phyloP scores from a whole-genome alignment of 2,797 vertebrate genomes.

The Threskiornis aethiopicus region DNA sequence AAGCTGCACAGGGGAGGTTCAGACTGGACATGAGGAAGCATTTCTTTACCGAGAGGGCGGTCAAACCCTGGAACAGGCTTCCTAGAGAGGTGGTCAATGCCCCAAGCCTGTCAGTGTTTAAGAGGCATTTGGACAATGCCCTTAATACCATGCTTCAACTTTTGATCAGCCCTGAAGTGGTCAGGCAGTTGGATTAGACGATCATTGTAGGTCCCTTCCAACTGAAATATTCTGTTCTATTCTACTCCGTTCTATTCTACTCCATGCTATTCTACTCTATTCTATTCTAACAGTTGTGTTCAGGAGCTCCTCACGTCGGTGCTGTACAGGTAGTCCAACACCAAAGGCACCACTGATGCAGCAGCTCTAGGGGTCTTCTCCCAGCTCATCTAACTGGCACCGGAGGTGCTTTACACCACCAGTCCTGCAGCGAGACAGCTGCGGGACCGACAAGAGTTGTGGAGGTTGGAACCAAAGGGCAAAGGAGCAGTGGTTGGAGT shows the following conservation, averaged over 20 bases:
- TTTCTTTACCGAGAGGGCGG: neutral
- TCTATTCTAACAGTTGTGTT: no score
- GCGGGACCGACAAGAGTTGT: accelerated
- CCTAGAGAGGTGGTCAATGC: accelerated
- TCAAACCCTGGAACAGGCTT: neutral
- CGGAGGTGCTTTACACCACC: accelerated
- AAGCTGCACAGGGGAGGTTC: neutral
- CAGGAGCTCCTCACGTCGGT: neutral
- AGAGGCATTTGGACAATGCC: neutral
- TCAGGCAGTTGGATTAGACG: neutral
- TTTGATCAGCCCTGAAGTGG: neutral
- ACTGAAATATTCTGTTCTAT: accelerated
- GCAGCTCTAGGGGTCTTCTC: neutral
- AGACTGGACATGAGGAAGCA: neutral
- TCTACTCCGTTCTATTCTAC: accelerated
- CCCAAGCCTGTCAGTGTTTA: neutral
- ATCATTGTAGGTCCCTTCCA: accelerated
- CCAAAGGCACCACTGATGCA: neutral
- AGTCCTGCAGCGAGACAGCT: neutral
- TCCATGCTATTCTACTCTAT: no score
- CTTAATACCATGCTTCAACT: neutral
- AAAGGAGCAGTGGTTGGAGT: neutral
- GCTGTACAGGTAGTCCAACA: neutral
- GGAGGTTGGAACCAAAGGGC: neutral
- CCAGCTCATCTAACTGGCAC: accelerated